These are phyloP conservation scores for Tachysurus fulvidraco DNA, from an alignment of 2,113 vertebrate species.

Conservation along the genomic window DNA sequence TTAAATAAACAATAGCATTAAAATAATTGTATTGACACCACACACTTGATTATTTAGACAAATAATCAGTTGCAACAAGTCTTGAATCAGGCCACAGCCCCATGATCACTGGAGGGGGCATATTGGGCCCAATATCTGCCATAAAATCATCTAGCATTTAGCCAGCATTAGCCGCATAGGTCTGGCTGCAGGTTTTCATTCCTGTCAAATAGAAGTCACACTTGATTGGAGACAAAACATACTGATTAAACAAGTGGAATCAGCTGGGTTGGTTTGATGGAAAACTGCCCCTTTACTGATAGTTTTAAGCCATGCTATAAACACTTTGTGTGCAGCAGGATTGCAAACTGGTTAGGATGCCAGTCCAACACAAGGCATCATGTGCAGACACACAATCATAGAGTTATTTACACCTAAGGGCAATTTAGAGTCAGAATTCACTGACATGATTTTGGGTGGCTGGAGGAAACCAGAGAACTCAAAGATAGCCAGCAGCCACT, in stretches of 20 bases:
- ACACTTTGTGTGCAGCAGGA: neutral
- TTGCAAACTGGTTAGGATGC: neutral
- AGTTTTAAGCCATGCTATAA: neutral
- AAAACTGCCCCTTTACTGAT: constrained; percentile 19
- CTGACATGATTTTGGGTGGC: neutral
- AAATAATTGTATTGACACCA: too few species aligned
- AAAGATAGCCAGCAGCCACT: neutral
- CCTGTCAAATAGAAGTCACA: neutral
- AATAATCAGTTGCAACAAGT: neutral
- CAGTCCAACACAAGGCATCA: neutral
- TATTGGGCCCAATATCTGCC: too few species aligned
- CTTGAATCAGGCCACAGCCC: too few species aligned
- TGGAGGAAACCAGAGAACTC: neutral
- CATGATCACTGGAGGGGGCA: too few species aligned
- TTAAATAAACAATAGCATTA: too few species aligned
- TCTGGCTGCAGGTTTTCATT: neutral
- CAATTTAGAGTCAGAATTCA: neutral
- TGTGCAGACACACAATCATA: neutral
- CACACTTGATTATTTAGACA: neutral
- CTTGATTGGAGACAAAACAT: neutral
- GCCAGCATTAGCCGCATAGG: neutral
- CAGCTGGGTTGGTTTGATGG: neutral
- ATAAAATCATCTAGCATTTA: too few species aligned
- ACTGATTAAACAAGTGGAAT: neutral
- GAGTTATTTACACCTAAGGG: neutral